Evolutionary conservation across 1,140 invertebrate genomes (phyloP).

Genomic region (Drosophila tristis): DNA sequence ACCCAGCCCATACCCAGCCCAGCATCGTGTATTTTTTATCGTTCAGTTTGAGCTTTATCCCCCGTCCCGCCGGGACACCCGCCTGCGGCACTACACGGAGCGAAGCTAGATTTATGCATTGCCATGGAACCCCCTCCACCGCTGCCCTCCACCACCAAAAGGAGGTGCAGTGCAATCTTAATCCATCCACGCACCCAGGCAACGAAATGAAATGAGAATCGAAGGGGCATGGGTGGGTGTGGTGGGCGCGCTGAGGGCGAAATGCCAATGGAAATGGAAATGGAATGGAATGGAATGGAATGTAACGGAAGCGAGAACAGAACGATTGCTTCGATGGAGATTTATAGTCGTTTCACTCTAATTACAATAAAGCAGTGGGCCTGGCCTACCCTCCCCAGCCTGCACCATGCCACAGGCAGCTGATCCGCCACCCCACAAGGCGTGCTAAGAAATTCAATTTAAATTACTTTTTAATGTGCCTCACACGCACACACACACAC

Average conservation of each 20-base stretch:
- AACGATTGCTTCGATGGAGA: conserved; percentile 52
- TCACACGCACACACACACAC: neutral
- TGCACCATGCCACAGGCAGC: neutral
- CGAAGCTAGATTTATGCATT: conserved; percentile 46
- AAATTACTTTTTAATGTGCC: conserved; percentile 75
- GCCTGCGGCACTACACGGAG: conserved; percentile 15
- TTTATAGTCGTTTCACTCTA: conserved; percentile 69
- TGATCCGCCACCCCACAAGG: conserved; percentile 13
- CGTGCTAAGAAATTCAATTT: conserved; percentile 71
- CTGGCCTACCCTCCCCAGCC: neutral
- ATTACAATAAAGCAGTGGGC: conserved; percentile 68
- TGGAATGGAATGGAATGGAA: too few species aligned
- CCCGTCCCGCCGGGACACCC: neutral
- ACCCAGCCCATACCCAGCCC: neutral
- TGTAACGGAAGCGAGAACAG: too few species aligned
- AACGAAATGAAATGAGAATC: conserved; percentile 25
- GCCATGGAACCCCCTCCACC: conserved; percentile 20
- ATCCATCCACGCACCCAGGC: conserved; percentile 24
- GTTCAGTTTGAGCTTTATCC: conserved; percentile 24
- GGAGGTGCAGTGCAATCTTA: conserved; percentile 40
- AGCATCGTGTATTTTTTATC: conserved; percentile 11
- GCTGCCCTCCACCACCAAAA: neutral
- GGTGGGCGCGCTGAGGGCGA: too few species aligned
- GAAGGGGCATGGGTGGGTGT: conserved; percentile 9
- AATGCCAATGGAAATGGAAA: too few species aligned